phyloP scores from a whole-genome alignment of 2,797 vertebrate genomes.

The Hoplostethus mediterraneus region DNA sequence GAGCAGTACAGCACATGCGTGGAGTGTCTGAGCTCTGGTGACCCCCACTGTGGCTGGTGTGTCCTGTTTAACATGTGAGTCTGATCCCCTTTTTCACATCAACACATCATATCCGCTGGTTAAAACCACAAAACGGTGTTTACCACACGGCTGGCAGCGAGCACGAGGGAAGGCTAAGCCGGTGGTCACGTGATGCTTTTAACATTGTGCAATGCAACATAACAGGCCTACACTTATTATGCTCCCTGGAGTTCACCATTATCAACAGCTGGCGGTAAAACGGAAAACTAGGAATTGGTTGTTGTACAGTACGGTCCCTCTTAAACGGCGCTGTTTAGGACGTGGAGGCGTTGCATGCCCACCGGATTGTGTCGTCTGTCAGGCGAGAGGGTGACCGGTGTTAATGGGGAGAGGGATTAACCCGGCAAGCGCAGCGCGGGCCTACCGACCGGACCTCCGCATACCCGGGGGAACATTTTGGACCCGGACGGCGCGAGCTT shows the following conservation, averaged over 20 bases:
- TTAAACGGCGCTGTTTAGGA: constrained; percentile 55
- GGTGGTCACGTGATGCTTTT: constrained; percentile 15
- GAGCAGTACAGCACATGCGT: constrained; percentile 92
- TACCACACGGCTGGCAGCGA: constrained; percentile 33
- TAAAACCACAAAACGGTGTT: constrained; percentile 48
- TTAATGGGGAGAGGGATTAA: constrained; percentile 73
- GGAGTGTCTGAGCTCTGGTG: constrained; percentile 93
- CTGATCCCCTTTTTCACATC: constrained; percentile 8
- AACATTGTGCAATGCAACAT: constrained; percentile 40
- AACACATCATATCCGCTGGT: constrained; percentile 32
- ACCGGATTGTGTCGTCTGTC: constrained; percentile 49
- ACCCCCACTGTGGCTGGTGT: constrained; percentile 98
- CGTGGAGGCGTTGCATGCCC: constrained; percentile 37
- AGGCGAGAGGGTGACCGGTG: constrained; percentile 40
- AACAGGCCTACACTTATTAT: constrained; percentile 27
- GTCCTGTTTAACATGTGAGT: constrained; percentile 95
- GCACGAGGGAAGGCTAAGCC: constrained; percentile 38
- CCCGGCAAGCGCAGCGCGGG: constrained; percentile 46
- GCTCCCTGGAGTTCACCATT: constrained; percentile 46
- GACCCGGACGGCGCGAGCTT: constrained; percentile 65
- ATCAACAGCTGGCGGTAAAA: constrained; percentile 58
- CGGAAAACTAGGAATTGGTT: constrained; percentile 46
- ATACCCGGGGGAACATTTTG: constrained; percentile 68
- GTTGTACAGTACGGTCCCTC: constrained; percentile 50
- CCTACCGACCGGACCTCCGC: constrained; percentile 55